These are phyloP conservation scores for Penaeus monodon DNA, from an alignment of 2,888 invertebrate genomes.

Conservation along the genomic window DNA sequence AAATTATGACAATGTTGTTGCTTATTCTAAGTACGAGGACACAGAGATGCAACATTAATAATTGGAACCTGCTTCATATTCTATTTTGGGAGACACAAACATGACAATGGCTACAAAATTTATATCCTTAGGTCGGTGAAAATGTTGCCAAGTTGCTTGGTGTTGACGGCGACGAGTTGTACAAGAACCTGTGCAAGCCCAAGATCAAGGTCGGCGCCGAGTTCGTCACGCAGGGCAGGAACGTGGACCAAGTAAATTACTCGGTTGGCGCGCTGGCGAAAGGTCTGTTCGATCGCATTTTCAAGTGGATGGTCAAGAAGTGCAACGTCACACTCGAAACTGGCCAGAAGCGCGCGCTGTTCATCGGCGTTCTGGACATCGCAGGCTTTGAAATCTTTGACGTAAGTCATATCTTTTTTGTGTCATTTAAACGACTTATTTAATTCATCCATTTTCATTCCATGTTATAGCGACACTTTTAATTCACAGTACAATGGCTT, in stretches of 20 bases:
- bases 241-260: slow-evolving; percentile 74
- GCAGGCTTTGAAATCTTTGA: slow-evolving; percentile 77
- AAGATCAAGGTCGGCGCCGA: slow-evolving; percentile 99
- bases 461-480: no score
- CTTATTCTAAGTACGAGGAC: not conserved
- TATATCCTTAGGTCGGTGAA: slow-evolving; percentile 80
- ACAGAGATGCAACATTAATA: not conserved
- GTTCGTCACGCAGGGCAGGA: slow-evolving; percentile 99
- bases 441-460: slow-evolving; percentile 55
- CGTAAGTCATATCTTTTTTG: slow-evolving; percentile 60
- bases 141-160: slow-evolving; percentile 90
- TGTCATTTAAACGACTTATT: no score
- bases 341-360: slow-evolving; percentile 72
- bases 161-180: slow-evolving; percentile 86
- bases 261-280: slow-evolving; percentile 68
- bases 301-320: slow-evolving; percentile 73
- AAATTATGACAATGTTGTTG: not conserved
- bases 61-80: not conserved
- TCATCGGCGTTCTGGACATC: slow-evolving; percentile 75
- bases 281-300: slow-evolving; percentile 68
- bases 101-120: not conserved
- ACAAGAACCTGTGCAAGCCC: slow-evolving; percentile 96
- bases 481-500: no score
- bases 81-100: not conserved
- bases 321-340: slow-evolving; percentile 74